Evolutionary conservation across 2,888 invertebrate species (phyloP).

Genomic region (Cephus spinipes): DNA sequence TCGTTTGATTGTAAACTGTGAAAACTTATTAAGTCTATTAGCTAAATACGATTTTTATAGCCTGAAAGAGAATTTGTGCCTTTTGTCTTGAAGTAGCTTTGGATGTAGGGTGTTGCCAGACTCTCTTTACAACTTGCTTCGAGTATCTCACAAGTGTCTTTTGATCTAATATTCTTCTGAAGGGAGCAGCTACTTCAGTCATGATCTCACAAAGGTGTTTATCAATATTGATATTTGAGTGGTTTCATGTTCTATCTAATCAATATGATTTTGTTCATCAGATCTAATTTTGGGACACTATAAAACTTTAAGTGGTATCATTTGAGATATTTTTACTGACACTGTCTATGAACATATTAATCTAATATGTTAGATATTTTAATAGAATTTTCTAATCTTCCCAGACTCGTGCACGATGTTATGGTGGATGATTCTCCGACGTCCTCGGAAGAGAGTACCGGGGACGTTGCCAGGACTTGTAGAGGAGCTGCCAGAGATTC

Average conservation of each 20-base stretch:
- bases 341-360: not conserved
- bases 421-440: slow-evolving; percentile 84
- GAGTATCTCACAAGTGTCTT: not conserved
- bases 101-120: not conserved
- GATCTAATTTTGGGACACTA: not conserved
- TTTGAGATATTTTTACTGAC: not conserved
- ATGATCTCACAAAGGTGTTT: not conserved
- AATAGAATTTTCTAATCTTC: slow-evolving; percentile 17
- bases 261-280: not conserved
- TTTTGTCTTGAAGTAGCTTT: not conserved
- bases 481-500: slow-evolving; percentile 54
- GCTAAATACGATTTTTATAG: not conserved
- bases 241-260: not conserved
- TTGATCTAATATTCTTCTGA: not conserved
- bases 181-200: not conserved
- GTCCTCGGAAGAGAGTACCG: slow-evolving; percentile 82
- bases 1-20: not conserved
- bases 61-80: not conserved
- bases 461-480: slow-evolving; percentile 69
- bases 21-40: not conserved
- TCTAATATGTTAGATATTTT: not conserved
- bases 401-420: slow-evolving; percentile 86
- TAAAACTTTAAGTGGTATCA: not conserved
- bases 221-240: not conserved
- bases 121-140: not conserved